Evolutionary conservation across 2,113 vertebrate genomes (phyloP).

Genomic region (Chrysochloris asiatica): DNA sequence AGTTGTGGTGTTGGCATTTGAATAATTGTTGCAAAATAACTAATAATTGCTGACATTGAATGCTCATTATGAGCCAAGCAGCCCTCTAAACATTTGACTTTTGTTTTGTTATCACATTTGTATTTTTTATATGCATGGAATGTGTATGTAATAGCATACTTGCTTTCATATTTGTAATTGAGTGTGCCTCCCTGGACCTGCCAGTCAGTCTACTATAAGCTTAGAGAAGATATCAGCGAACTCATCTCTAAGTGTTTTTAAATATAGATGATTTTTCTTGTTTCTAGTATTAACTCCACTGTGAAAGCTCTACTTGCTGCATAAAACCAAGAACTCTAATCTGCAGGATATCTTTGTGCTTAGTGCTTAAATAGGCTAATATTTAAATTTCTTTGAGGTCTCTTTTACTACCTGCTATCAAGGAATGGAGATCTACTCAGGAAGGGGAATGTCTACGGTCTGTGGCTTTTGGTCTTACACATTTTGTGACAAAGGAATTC

Average conservation of each 20-base stretch:
- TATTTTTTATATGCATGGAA: background rate
- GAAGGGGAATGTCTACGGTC: constrained; percentile 60
- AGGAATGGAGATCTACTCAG: constrained; percentile 9
- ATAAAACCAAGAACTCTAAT: constrained; percentile 25
- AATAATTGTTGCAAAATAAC: constrained; percentile 27
- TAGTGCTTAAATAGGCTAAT: constrained; percentile 31
- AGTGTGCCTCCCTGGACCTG: background rate
- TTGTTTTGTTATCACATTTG: background rate
- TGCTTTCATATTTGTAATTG: constrained; percentile 30
- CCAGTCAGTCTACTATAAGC: background rate
- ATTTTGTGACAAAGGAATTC: constrained; percentile 87
- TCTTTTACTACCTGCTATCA: background rate
- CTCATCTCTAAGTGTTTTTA: constrained; percentile 33
- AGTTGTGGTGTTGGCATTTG: constrained; percentile 18
- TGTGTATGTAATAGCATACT: background rate
- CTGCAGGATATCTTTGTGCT: constrained; percentile 46
- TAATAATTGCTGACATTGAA: background rate
- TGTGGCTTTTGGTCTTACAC: constrained; percentile 80
- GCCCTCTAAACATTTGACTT: background rate
- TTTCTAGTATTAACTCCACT: constrained; percentile 41
- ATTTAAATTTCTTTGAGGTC: constrained; percentile 50
- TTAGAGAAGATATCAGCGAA: constrained; percentile 26
- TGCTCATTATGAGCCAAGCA: background rate
- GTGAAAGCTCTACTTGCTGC: constrained; percentile 52
- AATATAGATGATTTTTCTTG: background rate